Conservation (phyloP, 2,888 invertebrate genomes). For the Scelioninae gen. 1 region DNA sequence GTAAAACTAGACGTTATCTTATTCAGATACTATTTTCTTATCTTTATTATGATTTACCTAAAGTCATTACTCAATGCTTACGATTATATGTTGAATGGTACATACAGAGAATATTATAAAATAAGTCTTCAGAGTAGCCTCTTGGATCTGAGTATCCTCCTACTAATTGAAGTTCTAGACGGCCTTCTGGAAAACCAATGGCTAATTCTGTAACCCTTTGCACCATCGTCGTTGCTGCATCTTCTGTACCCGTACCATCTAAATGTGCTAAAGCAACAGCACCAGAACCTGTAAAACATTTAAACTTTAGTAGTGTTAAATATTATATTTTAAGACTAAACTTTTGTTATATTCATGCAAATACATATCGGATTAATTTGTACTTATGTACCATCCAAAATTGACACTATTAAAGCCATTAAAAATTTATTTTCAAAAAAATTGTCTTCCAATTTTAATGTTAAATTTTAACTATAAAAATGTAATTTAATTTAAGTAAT, state of each 20-base stretch:
- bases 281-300: constrained; percentile 89
- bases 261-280: constrained; percentile 94
- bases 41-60: constrained; percentile 8
- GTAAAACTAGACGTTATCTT: too few relatives aligned
- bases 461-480: too few relatives aligned
- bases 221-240: constrained; percentile 93
- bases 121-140: constrained; percentile 94
- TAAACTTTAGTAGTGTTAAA: background rate
- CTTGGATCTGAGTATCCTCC: constrained; percentile 96
- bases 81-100: too few relatives aligned
- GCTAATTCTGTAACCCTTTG: constrained; percentile 94
- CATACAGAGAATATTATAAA: constrained; percentile 95
- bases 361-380: too few relatives aligned
- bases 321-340: background rate
- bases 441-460: too few relatives aligned
- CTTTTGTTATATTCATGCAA: background rate
- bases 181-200: constrained; percentile 93
- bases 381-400: too few relatives aligned
- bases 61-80: background rate
- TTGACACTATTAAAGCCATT: too few relatives aligned
- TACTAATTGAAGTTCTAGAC: constrained; percentile 94
- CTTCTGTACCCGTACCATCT: constrained; percentile 93
- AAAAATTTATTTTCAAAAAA: too few relatives aligned
- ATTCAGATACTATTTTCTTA: background rate
- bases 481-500: too few relatives aligned